Percentiles rank a stretch among this genome's conserved stretches.
phyloP scores from a whole-genome alignment of 2,888 invertebrate species.

The Agrochola circellaris region DNA sequence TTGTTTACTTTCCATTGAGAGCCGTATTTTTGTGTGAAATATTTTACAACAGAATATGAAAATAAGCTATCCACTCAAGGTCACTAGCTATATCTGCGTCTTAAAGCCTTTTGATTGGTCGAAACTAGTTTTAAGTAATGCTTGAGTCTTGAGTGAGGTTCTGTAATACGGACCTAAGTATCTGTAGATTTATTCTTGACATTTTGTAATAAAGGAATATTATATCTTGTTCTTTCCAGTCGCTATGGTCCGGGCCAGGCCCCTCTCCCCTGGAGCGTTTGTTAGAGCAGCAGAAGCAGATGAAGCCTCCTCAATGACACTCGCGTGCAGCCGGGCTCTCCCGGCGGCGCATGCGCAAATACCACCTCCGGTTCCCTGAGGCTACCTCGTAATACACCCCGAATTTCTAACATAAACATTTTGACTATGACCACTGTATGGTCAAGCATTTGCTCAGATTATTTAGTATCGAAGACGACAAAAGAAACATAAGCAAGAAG shows the following conservation, averaged over 20 bases:
- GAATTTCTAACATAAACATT: slow-evolving; percentile 1
- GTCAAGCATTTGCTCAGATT: slow-evolving; percentile 33
- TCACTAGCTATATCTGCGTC: too few relatives aligned
- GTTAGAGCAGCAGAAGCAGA: slow-evolving; percentile 94
- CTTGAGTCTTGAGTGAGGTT: too few relatives aligned
- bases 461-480: background rate
- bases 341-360: slow-evolving; percentile 13
- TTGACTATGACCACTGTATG: slow-evolving; percentile 5
- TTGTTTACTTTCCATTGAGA: background rate
- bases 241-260: slow-evolving; percentile 94
- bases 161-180: background rate
- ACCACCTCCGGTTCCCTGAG: slow-evolving; percentile 8
- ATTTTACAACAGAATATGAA: background rate
- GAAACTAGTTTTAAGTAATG: too few relatives aligned
- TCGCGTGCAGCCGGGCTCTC: background rate
- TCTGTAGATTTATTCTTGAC: background rate
- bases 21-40: background rate
- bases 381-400: background rate
- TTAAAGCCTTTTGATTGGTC: too few relatives aligned
- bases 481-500: slow-evolving; percentile 14
- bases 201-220: background rate
- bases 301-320: slow-evolving; percentile 85
- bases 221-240: slow-evolving; percentile 83
- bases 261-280: slow-evolving; percentile 95
- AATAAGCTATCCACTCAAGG: too few relatives aligned